Conservation (phyloP, 1,140 invertebrate genomes). For the Triops cancriformis region DNA sequence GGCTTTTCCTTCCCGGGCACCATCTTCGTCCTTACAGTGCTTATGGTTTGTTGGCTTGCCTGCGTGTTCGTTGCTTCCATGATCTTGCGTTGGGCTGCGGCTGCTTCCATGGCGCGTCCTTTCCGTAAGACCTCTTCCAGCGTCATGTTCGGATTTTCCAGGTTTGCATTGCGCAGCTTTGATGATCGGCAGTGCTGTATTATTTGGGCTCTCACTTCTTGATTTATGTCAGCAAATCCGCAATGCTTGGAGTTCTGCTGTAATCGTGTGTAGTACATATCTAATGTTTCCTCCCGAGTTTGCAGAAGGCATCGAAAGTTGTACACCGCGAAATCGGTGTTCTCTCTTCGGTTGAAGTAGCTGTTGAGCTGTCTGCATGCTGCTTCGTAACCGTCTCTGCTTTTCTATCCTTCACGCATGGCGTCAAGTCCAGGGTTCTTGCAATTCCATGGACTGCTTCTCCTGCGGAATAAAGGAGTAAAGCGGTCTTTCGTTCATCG, state of each 20-base stretch:
- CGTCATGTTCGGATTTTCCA: conserved; percentile 22
- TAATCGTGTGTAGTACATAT: conserved; percentile 15
- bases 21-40: not conserved
- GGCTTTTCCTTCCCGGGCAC: too few species aligned
- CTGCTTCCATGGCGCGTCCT: conserved; percentile 8
- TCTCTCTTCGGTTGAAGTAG: conserved; percentile 2
- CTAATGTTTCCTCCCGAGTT: not conserved
- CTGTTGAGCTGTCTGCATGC: not conserved
- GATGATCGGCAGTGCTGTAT: not conserved
- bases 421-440: conserved; percentile 24
- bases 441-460: conserved; percentile 29
- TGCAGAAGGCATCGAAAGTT: conserved; percentile 1
- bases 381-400: conserved; percentile 5
- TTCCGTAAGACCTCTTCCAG: not conserved
- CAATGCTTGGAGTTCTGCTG: not conserved
- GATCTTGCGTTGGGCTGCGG: not conserved
- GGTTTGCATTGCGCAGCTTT: not conserved
- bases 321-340: conserved; percentile 13
- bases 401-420: not conserved
- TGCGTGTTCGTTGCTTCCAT: not conserved
- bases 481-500: conserved; percentile 23
- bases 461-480: conserved; percentile 28
- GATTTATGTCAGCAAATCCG: not conserved
- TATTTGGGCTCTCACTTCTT: conserved; percentile 15
- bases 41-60: conserved; percentile 6